Base-by-base conservation (phyloP, 2,113 vertebrate species). In the Gasterosteus aculeatus region DNA sequence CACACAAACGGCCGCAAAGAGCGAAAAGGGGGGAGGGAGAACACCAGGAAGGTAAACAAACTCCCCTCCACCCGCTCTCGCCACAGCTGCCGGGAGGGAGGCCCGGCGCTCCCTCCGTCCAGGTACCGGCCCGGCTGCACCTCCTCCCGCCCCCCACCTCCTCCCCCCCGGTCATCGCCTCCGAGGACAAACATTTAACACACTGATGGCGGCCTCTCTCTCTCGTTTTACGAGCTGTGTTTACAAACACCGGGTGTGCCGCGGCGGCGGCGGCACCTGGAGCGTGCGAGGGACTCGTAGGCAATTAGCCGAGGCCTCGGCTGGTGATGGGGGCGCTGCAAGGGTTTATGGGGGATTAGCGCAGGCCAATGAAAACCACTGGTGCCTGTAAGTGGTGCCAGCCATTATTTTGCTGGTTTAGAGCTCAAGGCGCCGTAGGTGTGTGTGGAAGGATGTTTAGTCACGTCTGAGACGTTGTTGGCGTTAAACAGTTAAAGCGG, bases 311-410 rank as follows among this genome's bases (percentile, higher is more conserved):
- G 53, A 76, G 83, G 16, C 46, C 79, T 77, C 61, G 68, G 61
- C 78, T 84, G 78, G 83, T 77, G 88, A 90, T 88, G 81, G 87
- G 72, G 85, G 85, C 78, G 39, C 88, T 88, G 82, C 85, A 72
- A 83, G 85, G 84, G 84, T 93, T 94, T 93, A 93, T 87, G 88
- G 89, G 87, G 85, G 83, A 91, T 89, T 88, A 85, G 84, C 49
- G 75, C 82, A 89, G 87, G 90, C 89, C 90, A 93, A 85, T 92
- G 87, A 94, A 94, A 94, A 87, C 78, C 79, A 70, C 81, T 92
- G 82, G 91, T 91, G 91, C 92, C 91, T 93, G 89, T 92, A 93
- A 93, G 89, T 92, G 87, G 82, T 88, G 85, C 89, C 88, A 83
- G 78, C 78, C 75, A 72, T 85, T 70, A 83, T 83, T 41, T 91